Base-by-base conservation (phyloP, 2,797 vertebrate genomes). In the Champsocephalus esox region DNA sequence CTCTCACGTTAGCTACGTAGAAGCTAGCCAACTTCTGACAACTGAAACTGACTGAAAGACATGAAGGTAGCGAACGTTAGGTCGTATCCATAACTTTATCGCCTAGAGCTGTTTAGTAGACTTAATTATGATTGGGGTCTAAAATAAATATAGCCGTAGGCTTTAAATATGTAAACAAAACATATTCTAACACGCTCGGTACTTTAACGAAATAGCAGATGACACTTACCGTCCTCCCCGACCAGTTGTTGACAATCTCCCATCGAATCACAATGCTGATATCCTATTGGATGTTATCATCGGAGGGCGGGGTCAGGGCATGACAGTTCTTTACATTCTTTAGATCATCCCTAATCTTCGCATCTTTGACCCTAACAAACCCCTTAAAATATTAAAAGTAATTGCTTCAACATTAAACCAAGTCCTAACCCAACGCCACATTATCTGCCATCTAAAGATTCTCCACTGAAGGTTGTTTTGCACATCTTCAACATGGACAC, bases 21-120 rank as follows among this genome's bases (percentile, higher is more conserved):
- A 13, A 64, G 90, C 89, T 92, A 91, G 86, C 82, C 86, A 88
- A 92, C 88, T 91, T 90, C 84, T 86, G 64, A 82, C 75, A 83
- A 77, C 46, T 73, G 66, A 12, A 62, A 82, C 59, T 58, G 70
- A 75, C 74, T 65, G 55, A 78, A 61, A 67, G 34, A 77, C 78
- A 87, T 83, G 60, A 66, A 74, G 49, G 49, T 65, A 44, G 79
- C 68, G 65, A 55, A 62, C 66, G 45, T 70, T 74, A 81, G 79
- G 77, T 59, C 12, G 2, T 68, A 32, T 68, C 51, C 51, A 49
- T 12, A 75, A 88, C 75, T 87, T 76, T 62, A 38, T 7, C 28
- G n/a, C 3, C 64, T 75, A 84, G 85, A 43, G 28, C 34, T 84
- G 28, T 38, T 49, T 34, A 4, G 41, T 11, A 10, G 12, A 32